phyloP scores from a whole-genome alignment of 1,140 invertebrate genomes.

The Paramacrobiotus metropolitanus region DNA sequence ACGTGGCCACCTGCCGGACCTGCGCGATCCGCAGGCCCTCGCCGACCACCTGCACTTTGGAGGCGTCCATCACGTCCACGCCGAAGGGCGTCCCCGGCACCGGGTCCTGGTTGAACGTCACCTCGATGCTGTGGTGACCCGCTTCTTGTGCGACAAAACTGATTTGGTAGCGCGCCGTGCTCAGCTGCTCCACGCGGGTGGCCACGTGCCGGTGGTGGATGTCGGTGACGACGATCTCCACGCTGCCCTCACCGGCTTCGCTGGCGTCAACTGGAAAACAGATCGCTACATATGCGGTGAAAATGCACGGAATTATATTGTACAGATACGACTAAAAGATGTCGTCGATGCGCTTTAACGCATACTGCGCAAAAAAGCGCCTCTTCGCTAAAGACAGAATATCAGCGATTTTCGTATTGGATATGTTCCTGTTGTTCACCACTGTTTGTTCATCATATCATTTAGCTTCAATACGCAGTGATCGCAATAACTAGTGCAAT shows the following conservation, averaged over 20 bases:
- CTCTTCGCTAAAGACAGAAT: too few species aligned
- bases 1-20: conserved; percentile 8
- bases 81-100: conserved; percentile 29
- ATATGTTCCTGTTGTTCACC: too few species aligned
- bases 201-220: conserved; percentile 67
- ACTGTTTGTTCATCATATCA: too few species aligned
- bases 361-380: too few species aligned
- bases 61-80: neutral
- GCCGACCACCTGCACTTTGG: conserved; percentile 13
- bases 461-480: too few species aligned
- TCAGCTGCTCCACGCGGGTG: conserved; percentile 87
- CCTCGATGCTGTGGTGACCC: conserved; percentile 76
- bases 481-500: too few species aligned
- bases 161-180: conserved; percentile 60
- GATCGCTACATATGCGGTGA: too few species aligned
- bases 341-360: too few species aligned
- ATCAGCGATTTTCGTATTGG: too few species aligned
- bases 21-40: conserved; percentile 13
- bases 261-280: too few species aligned
- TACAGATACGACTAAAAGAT: too few species aligned
- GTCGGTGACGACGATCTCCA: conserved; percentile 86
- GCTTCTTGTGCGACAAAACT: conserved; percentile 80
- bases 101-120: conserved; percentile 77
- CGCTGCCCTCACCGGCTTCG: conserved; percentile 84
- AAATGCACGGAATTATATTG: too few species aligned